Base-by-base conservation (phyloP, 2,888 invertebrate species). In the Zygogramma bicolorata region DNA sequence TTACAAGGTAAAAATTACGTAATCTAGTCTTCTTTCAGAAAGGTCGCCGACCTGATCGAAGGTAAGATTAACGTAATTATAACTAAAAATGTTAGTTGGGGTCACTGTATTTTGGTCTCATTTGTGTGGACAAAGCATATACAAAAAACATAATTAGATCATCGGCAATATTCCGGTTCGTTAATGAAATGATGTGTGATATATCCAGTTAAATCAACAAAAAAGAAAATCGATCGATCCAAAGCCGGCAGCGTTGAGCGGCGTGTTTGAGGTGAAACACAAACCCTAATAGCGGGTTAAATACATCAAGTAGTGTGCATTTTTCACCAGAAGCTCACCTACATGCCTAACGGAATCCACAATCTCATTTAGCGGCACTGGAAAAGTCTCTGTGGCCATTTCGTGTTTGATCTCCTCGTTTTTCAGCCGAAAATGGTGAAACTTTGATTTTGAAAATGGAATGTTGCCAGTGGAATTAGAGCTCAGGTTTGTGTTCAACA, bases 291-390 rank as follows among this genome's bases (percentile, higher is more conserved):
- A 85, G 85, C 83, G 84, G 85, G 85, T 86, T 86, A 85, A 86
- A 86, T 86, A 85, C 86, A 87, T 86, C 86, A 86, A 86, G 86
- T 86, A 85, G 84, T 85, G 85, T 85, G 85, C 85, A 86, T 86
- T 87, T 86, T 87, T 86, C 85, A 85, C 84, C 83, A 81, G 75
- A 81, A 82, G 84, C 80, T 79, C 79, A 82, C 81, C 82, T 81
- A 80, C 80, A 80, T 71, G 77, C 76, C 74, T 75, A 81, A 80
- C 79, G 78, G 78, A 77, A 75, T 75, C 77, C 81, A 79, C 80
- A 78, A 77, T 80, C 74, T 75, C 77, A 71, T 73, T 75, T 79
- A 72, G 77, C 76, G 76, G 74, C 74, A 77, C 78, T 74, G 79
- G 78, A 73, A 77, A 73, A 77, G 70, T 25, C 65, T 70, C 73